Base-by-base conservation (phyloP, 2,888 invertebrate species). In the Automeris io region DNA sequence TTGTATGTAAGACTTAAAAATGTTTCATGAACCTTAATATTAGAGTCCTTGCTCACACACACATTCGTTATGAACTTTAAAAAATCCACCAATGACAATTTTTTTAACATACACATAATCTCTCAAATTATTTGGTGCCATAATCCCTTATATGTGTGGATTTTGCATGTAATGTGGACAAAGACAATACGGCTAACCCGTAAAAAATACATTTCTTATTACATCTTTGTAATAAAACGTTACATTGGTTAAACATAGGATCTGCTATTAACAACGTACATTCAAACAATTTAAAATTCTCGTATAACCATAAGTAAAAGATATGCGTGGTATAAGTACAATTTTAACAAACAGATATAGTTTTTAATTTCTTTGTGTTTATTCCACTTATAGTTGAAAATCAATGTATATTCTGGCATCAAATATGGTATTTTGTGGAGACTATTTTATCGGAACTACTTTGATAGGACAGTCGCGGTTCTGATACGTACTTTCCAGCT, bases 1-100 rank as follows among this genome's bases (percentile, higher is more conserved):
- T 87, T 81, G 86, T 70, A 80, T 74, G 65, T 73, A 71, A 65
- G 71, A 82, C 75, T 80, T 76, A 80, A 81, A n/a, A 76, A 80
- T 80, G 78, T 70, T 66, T 68, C 49, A 67, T 69, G 70, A 68
- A 56, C 16, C 66, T 67, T 64, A 70, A 69, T 49, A 62, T 62
- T 68, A 79, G 70, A 69, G 70, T 71, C 73, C 77, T 75, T 75
- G 76, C 81, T 79, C 70, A 64, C 57, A 63, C 60, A 62, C 64
- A 61, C 61, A 29, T 2, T 16, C 16, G 5, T 29, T 16, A 29
- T 29, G 29, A 29, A 29, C 16, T 29, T 16, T 5, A 16, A 16
- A 29, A 16, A 2, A 70, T 46, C 64, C 64, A 57, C 68, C 67
- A 65, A 70, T 67, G 58, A 69, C 62, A 58, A n/a, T 64, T 62